phyloP scores from a whole-genome alignment of 2,113 vertebrate species.

The Neolamprologus kungweensis region DNA sequence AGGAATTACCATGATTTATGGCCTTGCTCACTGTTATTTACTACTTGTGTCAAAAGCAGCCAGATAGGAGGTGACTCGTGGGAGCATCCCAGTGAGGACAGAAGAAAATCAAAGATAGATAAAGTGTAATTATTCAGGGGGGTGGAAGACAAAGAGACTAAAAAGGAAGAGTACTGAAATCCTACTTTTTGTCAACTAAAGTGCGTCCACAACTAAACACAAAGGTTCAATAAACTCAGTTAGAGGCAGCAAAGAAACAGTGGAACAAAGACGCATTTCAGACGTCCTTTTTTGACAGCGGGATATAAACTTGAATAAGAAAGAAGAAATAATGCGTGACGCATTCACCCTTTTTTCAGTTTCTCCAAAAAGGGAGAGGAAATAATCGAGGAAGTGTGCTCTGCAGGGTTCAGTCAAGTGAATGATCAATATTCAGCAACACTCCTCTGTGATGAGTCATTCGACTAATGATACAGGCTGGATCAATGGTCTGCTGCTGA shows the following conservation, averaged over 20 bases:
- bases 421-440: conserved; percentile 41
- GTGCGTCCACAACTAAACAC: background rate
- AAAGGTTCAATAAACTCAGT: background rate
- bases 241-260: background rate
- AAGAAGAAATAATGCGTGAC: background rate
- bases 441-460: conserved; percentile 25
- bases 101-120: conserved; percentile 32
- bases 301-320: background rate
- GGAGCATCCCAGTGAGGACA: background rate
- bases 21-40: conserved; percentile 36
- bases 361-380: background rate
- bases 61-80: background rate
- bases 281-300: background rate
- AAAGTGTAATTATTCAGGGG: conserved; percentile 34
- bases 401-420: background rate
- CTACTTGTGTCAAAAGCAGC: conserved; percentile 18
- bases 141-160: background rate
- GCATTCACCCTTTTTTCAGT: background rate
- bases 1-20: conserved; percentile 46
- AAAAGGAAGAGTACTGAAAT: background rate
- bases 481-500: conserved; percentile 18
- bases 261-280: background rate
- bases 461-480: conserved; percentile 4
- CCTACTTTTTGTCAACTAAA: background rate
- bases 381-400: background rate